Evolutionary conservation across 1,140 invertebrate species (phyloP), one percentile per base, ranked within the genome.

Genomic region (Neodiprion virginianus): DNA sequence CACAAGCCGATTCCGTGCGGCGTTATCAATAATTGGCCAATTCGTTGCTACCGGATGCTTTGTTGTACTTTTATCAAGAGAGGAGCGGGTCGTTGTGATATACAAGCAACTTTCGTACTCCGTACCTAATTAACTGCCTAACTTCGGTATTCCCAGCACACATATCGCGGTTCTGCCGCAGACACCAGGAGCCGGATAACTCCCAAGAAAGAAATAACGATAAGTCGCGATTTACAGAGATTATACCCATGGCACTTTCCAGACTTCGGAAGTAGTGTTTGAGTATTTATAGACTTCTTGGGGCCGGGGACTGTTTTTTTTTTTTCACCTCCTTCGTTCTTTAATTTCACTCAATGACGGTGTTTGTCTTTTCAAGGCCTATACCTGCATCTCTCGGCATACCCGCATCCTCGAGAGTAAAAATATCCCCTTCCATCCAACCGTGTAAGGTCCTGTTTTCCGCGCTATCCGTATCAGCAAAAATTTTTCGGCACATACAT

Each of bases 21-120:
- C 53, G 53, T 61, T 61, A 61, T 61, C 53, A 61, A 61, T 61
- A 61, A 61, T 61, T 61, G 53, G n/a, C 53, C 53, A 61, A 61
- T 61, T 61, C 53, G 53, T 12, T 61, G 53, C 53, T 61, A 17
- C 8, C 11, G 53, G 53, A 61, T 12, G 53, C n/a, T 61, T 61
- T 61, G 53, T 61, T 61, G n/a, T 17, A 17, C 11, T 9, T 61
- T 12, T 61, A 61, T 61, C 53, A 17, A 61, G 11, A 61, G n/a
- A 61, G n/a, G 53, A 61, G 28, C 28, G 28, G 28, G 28, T 40
- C 28, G 2, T 40, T 8, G 28, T 40, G 28, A 40, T 40, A 40
- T 40, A 40, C 28, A 61, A 12, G 53, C 11, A 61, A 61, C 53
- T 61, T 61, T 61, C n/a, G 53, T 61, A 61, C n/a, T 61, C n/a